Percentiles rank a stretch among this genome's conserved stretches.
These are phyloP conservation scores for Epizoanthus fatuus DNA, from an alignment of 92 coral and sea anemone genomes.

Conservation along the genomic window DNA sequence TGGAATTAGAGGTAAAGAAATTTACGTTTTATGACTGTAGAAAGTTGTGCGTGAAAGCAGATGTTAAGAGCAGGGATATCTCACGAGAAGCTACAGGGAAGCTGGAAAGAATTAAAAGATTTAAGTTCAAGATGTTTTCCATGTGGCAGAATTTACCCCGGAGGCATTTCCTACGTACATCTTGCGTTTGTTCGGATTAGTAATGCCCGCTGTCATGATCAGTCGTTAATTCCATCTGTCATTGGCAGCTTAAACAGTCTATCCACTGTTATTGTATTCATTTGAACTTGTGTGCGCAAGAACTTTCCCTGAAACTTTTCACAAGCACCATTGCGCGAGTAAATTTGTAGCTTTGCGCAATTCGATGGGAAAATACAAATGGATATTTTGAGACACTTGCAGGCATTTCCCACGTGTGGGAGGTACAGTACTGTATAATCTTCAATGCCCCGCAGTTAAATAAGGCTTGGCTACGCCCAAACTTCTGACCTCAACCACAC, in stretches of 20 bases:
- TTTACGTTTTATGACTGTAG: not conserved
- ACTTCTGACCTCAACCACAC: too few relatives aligned
- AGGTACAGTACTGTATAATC: too few relatives aligned
- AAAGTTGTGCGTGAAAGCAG: not conserved
- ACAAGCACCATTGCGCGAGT: too few relatives aligned
- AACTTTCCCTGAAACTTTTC: too few relatives aligned
- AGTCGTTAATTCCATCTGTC: constrained; percentile 20
- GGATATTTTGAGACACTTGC: too few relatives aligned
- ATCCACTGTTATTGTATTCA: not conserved
- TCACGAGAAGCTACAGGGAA: not conserved
- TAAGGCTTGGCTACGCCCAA: too few relatives aligned
- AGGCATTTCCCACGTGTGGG: too few relatives aligned
- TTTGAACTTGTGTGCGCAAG: not conserved
- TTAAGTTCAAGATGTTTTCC: not conserved
- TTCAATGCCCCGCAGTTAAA: too few relatives aligned
- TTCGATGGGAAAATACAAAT: too few relatives aligned
- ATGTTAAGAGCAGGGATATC: not conserved
- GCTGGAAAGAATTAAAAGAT: not conserved
- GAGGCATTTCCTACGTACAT: not conserved
- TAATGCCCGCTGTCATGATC: not conserved
- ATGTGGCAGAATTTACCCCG: not conserved
- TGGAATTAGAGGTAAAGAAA: not conserved
- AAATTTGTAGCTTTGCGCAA: too few relatives aligned
- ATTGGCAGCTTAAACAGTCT: not conserved
- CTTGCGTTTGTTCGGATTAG: constrained; percentile 1